These are phyloP conservation scores for Drosophila differens DNA, from an alignment of 2,888 invertebrate genomes.

Conservation along the genomic window DNA sequence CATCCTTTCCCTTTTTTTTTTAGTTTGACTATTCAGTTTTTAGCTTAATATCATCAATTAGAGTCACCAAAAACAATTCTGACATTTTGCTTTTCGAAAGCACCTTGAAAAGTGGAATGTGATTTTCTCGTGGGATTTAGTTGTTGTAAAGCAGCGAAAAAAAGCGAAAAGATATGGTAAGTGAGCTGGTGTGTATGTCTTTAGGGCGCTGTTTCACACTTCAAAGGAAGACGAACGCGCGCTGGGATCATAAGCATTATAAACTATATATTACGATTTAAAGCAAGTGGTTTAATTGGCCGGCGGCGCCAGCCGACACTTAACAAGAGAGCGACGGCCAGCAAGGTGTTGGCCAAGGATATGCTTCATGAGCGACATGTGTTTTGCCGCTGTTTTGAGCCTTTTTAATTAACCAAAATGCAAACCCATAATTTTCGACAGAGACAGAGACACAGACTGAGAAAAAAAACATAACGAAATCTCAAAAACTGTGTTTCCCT, in stretches of 20 bases:
- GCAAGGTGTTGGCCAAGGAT: slow-evolving; percentile 71
- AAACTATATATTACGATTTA: slow-evolving; percentile 24
- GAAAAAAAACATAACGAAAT: neutral
- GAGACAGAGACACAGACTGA: slow-evolving; percentile 7
- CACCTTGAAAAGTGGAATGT: slow-evolving; percentile 11
- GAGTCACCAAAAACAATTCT: neutral
- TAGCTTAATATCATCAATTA: neutral
- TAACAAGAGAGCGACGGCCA: slow-evolving; percentile 28
- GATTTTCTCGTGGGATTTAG: slow-evolving; percentile 1
- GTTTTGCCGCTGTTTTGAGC: slow-evolving; percentile 52
- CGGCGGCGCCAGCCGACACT: slow-evolving; percentile 61
- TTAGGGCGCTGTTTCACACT: slow-evolving; percentile 11
- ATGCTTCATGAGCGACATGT: slow-evolving; percentile 34
- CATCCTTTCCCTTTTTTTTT: neutral
- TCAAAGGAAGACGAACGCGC: slow-evolving; percentile 25
- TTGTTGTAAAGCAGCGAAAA: neutral
- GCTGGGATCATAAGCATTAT: slow-evolving; percentile 26
- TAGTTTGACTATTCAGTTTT: no score
- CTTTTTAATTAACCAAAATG: slow-evolving; percentile 75
- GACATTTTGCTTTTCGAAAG: neutral
- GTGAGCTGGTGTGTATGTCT: slow-evolving; percentile 4
- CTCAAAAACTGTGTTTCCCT: slow-evolving; percentile 42
- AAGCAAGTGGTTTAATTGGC: slow-evolving; percentile 62
- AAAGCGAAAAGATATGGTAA: slow-evolving; percentile 18
- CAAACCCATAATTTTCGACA: slow-evolving; percentile 73